Evolutionary conservation across 2,113 vertebrate species (phyloP), one percentile per base, ranked within the genome.

Genomic region (Callaeas wilsoni): DNA sequence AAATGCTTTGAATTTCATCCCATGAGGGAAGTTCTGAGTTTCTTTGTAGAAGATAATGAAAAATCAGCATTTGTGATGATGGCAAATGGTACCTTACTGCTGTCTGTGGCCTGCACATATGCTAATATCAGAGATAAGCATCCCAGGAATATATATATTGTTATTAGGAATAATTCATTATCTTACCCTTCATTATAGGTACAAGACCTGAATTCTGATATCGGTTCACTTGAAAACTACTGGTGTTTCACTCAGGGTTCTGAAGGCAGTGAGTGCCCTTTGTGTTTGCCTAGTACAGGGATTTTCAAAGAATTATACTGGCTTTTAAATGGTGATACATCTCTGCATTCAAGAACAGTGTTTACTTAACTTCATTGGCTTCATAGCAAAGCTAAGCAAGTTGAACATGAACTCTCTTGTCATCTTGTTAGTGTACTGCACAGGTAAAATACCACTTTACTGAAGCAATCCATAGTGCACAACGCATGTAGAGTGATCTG

Each of bases 1-100:
- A 94, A 96, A 96, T 90, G 80, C 90, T 95, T 96, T 95, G 90
- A 94, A 94, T 96, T 92, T 91, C 74, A 60, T 95, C 84, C 89
- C 87, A 6, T 27, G 93, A 96, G 87, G 52, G 32, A 50, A 87
- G 29, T 41, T 94, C 86, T 92, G 73, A 82, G 57, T 57, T 96
- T 70, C 69, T 95, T 94, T 95, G 63, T 53, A 84, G 69, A 90
- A 97, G 78, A 81, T 85, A 94, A 96, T 94, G 79, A 96, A 95
- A 91, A 93, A 94, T 92, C 92, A 90, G 57, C 93, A 96, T 94
- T 97, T 93, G 62, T 83, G 63, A 74, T 3, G 25, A 37, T 73
- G 89, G 82, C 84, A 90, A 96, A 87, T 89, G 59, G n/a, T 83
- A 65, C 73, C 55, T 94, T 94, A 44, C 55, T 12, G 8, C 59